phyloP scores from a whole-genome alignment of 2,797 vertebrate genomes.

The Bradypodion ventrale region DNA sequence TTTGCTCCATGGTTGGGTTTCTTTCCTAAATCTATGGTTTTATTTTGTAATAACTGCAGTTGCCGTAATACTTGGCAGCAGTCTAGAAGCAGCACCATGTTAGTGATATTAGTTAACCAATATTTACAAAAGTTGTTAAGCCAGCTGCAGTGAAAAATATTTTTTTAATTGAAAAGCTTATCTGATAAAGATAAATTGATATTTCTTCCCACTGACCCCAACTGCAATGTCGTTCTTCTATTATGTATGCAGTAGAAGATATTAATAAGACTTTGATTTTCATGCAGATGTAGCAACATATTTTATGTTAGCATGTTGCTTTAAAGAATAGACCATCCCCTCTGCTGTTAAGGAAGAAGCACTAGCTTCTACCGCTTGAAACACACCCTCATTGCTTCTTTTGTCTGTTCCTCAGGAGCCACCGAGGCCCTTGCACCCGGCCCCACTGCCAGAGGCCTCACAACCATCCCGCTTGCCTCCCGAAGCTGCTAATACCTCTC shows the following conservation, averaged over 20 bases:
- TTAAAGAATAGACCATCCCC: no score
- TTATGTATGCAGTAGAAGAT: background rate
- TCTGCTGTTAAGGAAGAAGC: no score
- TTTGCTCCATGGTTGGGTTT: no score
- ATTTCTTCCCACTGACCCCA: background rate
- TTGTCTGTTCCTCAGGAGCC: conserved; percentile 70
- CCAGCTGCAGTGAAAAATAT: background rate
- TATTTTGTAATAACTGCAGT: no score
- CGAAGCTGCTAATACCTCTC: conserved; percentile 87
- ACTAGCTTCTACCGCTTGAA: no score
- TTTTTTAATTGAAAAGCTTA: background rate
- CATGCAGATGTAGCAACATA: background rate
- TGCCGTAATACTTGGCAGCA: no score
- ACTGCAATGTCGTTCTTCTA: background rate
- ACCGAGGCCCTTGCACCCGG: conserved; percentile 79
- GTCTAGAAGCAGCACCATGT: background rate
- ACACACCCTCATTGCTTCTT: conserved; percentile 12
- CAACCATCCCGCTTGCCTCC: conserved; percentile 85
- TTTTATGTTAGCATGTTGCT: background rate
- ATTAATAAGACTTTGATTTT: background rate
- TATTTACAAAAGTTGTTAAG: background rate
- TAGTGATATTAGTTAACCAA: background rate
- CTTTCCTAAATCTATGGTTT: no score
- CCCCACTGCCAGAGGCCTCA: conserved; percentile 81
- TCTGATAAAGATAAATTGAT: background rate